Evolutionary conservation across 1,140 invertebrate species (phyloP).

Genomic region (Conus ventricosus): DNA sequence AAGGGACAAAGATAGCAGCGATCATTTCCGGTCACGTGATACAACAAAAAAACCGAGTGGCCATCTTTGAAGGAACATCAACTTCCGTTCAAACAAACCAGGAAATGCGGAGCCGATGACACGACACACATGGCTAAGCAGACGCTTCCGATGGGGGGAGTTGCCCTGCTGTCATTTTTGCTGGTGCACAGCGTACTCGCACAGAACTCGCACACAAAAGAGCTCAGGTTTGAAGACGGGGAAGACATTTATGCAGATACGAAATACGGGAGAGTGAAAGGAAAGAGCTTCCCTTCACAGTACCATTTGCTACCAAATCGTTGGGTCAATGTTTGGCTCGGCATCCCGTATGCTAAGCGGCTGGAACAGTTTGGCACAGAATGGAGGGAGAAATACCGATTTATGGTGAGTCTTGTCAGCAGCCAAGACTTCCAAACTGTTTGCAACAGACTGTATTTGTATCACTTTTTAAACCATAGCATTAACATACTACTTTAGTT

Average conservation of each 20-base stretch:
- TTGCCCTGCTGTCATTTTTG: not conserved
- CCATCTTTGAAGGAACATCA: not conserved
- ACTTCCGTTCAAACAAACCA: not conserved
- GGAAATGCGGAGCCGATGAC: slow-evolving; percentile 17
- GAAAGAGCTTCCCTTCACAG: slow-evolving; percentile 54
- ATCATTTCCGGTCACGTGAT: slow-evolving; percentile 27
- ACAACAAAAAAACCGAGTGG: slow-evolving; percentile 6
- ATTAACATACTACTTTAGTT: too few relatives aligned
- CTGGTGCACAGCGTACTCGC: not conserved
- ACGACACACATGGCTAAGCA: not conserved
- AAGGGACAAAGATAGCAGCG: not conserved
- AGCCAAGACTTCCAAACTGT: too few relatives aligned
- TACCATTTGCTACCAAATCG: slow-evolving; percentile 44
- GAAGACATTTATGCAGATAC: slow-evolving; percentile 12
- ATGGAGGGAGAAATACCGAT: slow-evolving; percentile 58
- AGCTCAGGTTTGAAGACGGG: slow-evolving; percentile 25
- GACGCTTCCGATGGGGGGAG: not conserved
- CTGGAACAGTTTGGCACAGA: slow-evolving; percentile 49
- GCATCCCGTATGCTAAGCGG: slow-evolving; percentile 60
- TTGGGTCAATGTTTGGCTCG: slow-evolving; percentile 57
- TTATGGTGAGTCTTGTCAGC: slow-evolving; percentile 46
- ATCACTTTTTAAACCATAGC: too few relatives aligned
- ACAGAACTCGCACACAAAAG: slow-evolving; percentile 11
- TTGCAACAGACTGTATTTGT: too few relatives aligned
- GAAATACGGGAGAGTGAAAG: slow-evolving; percentile 45